A percentile compares a stretch with the other conserved stretches of the same genome.
Conservation (phyloP, 2,888 invertebrate species). For the Antitype chi region DNA sequence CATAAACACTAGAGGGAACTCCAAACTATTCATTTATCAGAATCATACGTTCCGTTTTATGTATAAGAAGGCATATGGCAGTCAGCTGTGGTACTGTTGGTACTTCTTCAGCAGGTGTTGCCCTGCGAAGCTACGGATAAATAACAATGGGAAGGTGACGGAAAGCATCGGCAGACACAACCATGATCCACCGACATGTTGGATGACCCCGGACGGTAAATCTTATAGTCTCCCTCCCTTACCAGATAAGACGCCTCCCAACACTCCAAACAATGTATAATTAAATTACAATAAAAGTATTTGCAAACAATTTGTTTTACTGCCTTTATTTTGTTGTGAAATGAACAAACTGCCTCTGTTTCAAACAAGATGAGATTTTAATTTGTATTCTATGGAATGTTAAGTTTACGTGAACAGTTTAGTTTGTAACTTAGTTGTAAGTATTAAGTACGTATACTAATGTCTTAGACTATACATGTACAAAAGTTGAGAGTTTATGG, state of each 20-base stretch:
- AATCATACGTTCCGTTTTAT: conserved; percentile 89
- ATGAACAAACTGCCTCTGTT: conserved; percentile 73
- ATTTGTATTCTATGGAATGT: conserved; percentile 67
- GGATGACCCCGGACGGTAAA: conserved; percentile 89
- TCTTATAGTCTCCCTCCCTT: conserved; percentile 85
- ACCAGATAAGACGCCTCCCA: conserved; percentile 74
- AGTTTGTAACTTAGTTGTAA: conserved; percentile 58
- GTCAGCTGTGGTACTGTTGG: conserved; percentile 89
- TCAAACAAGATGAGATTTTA: conserved; percentile 74
- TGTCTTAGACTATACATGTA: conserved; percentile 57
- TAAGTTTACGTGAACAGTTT: conserved; percentile 59
- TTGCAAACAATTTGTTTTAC: conserved; percentile 65
- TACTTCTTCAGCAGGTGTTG: conserved; percentile 89
- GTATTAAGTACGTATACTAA: conserved; percentile 56
- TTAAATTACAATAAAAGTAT: conserved; percentile 71
- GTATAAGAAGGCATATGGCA: conserved; percentile 89
- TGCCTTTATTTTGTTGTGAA: conserved; percentile 68
- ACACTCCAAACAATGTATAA: conserved; percentile 69
- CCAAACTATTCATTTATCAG: conserved; percentile 88
- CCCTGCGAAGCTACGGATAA: conserved; percentile 86
- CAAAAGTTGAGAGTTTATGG: conserved; percentile 52
- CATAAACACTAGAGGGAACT: conserved; percentile 88
- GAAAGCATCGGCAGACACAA: conserved; percentile 88
- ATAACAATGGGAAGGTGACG: conserved; percentile 86
- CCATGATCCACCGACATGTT: conserved; percentile 88